Base-by-base conservation (phyloP, 2,113 vertebrate species). In the Psittacula cyanocephala region DNA sequence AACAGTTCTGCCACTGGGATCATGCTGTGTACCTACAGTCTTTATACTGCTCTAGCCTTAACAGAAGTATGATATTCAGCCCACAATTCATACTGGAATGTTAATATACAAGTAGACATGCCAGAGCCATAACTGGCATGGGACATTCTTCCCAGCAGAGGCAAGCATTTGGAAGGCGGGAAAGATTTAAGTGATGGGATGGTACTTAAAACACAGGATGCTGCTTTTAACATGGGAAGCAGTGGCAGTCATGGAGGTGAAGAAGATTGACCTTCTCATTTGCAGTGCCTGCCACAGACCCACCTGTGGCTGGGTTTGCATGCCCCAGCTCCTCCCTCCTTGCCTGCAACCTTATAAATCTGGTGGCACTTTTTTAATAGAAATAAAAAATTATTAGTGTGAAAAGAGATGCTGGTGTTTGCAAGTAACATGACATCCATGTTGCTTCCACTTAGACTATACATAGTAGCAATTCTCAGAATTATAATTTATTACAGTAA, bases 171-270 rank as follows among this genome's bases (percentile, higher is more conserved):
- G 35, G 29, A 75, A 68, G 23, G 19, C 24, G 79, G 29, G 35
- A 72, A 67, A 46, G 12, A 29, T 64, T 70, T 24, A 75, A 71
- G 25, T 19, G 7, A 16, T 6, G 27, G 52, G 35, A 20, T 9
- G 7, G 41, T 49, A 35, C 28, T 55, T 28, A 24, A 20, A 74
- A 39, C 60, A 65, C 11, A 29, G 17, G 11, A 39, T 35, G 9
- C 28, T 0, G 0, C 14, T 50, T 82, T 44, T 20, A 63, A 24
- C 28, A 16, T 6, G 28, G 16, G 25, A 50, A 87, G 15, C 33
- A 33, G 10, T 41, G 22, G 43, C 35, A 88, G 53, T 53, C 46
- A 44, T 67, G 52, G 29, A 92, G 18, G 16, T 11, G 49, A 59
- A 9, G 13, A 68, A 70, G 9, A 57, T 10, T 1, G 3, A 70